Conservation (phyloP, 2,797 vertebrate species). For the Psittacula derbiana region DNA sequence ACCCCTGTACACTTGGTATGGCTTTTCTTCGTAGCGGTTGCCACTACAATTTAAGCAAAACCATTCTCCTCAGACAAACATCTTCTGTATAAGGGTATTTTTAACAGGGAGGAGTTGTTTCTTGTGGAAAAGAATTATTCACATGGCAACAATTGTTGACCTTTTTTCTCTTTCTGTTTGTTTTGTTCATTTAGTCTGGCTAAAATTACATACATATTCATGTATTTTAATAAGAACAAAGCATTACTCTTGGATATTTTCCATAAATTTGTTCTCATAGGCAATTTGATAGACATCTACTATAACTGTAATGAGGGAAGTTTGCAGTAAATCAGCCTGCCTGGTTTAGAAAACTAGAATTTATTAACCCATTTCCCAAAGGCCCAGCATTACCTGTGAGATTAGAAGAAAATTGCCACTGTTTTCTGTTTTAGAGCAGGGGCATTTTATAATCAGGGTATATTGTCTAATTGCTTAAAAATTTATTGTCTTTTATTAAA, state of each 20-base stretch:
- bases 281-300: slow-evolving; percentile 69
- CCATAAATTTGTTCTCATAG: slow-evolving; percentile 77
- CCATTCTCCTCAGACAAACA: not conserved
- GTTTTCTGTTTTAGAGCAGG: not conserved
- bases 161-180: slow-evolving; percentile 65
- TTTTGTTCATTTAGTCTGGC: slow-evolving; percentile 75
- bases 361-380: slow-evolving; percentile 59
- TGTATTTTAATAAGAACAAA: slow-evolving; percentile 77
- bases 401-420: slow-evolving; percentile 29
- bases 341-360: slow-evolving; percentile 44
- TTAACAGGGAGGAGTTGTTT: not conserved
- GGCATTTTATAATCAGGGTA: not conserved
- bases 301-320: slow-evolving; percentile 57
- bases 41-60: not conserved
- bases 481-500: not conserved
- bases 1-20: not conserved
- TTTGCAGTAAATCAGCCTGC: slow-evolving; percentile 43
- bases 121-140: slow-evolving; percentile 15
- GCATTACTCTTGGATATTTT: slow-evolving; percentile 75
- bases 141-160: slow-evolving; percentile 62
- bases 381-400: not conserved
- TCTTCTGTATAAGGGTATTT: not conserved
- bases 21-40: not conserved
- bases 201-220: slow-evolving; percentile 82
- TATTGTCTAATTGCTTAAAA: slow-evolving; percentile 4